phyloP scores from a whole-genome alignment of 2,888 invertebrate species.

The Sphinx pinastri region DNA sequence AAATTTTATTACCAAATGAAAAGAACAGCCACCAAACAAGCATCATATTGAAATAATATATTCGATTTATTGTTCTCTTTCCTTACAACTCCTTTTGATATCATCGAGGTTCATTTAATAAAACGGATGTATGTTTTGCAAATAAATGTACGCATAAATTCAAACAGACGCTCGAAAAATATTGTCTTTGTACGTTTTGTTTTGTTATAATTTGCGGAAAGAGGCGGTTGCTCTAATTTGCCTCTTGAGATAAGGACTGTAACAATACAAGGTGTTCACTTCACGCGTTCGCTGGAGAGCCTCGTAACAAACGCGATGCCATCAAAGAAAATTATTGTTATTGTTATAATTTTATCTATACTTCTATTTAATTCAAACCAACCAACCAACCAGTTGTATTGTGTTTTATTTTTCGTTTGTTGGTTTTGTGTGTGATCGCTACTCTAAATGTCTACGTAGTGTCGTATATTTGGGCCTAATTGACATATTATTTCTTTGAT shows the following conservation, averaged over 20 bases:
- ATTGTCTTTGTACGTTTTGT: slow-evolving; percentile 54
- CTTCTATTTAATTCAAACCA: slow-evolving; percentile 3
- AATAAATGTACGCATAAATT: slow-evolving; percentile 49
- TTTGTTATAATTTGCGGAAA: slow-evolving; percentile 55
- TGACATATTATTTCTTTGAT: too few species aligned
- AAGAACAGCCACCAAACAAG: neutral
- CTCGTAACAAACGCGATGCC: slow-evolving; percentile 50
- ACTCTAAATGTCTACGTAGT: too few species aligned
- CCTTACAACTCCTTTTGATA: slow-evolving; percentile 14
- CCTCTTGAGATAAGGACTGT: slow-evolving; percentile 54
- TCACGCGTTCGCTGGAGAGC: slow-evolving; percentile 48
- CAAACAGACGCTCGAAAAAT: slow-evolving; percentile 43
- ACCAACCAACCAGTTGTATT: too few species aligned
- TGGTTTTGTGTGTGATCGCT: neutral
- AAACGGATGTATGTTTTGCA: slow-evolving; percentile 36
- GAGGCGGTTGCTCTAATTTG: slow-evolving; percentile 51
- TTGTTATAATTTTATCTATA: slow-evolving; percentile 45
- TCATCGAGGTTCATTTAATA: slow-evolving; percentile 30
- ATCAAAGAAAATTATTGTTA: slow-evolving; percentile 52
- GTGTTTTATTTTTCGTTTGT: neutral
- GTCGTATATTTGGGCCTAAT: too few species aligned
- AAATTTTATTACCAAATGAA: neutral
- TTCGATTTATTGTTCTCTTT: slow-evolving; percentile 16
- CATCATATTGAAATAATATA: slow-evolving; percentile 21
- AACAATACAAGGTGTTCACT: slow-evolving; percentile 59